Evolutionary conservation across 2,797 vertebrate species (phyloP), one percentile per base, ranked within the genome.

Genomic region (Phalloptychus januarius): DNA sequence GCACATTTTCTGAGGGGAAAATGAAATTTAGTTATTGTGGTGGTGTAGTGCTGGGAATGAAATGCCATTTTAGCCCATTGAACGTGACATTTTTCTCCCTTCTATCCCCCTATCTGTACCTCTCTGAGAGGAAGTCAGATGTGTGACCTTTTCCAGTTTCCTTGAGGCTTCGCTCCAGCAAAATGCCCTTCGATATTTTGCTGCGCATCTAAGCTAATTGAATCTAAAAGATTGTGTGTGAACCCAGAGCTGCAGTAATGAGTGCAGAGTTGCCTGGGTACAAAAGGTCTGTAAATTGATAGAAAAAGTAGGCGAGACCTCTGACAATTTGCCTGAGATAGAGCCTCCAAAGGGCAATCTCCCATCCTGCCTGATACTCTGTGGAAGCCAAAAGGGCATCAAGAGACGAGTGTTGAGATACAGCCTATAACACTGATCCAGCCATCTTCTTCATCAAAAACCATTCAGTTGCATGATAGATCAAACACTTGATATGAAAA

Each of bases 121-220:
- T 91, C 87, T 89, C 78, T 44, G 82, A 85, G 82, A 91, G 87
- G 84, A 90, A 90, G 90, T 93, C 88, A 77, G 88, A 91, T 79
- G 79, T 79, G 16, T 95, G 94, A 96, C 95, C 95, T 95, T 96
- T 94, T 92, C 87, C 38, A 79, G 79, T 89, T 92, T 90, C 85
- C 90, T 94, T 77, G 72, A 92, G 91, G 94, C 93, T 90, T 91
- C 79, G 76, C 88, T 88, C 40, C 42, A 88, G 84, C 90, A 93
- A 94, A 95, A 94, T 90, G 90, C 92, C 91, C 90, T 93, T 94
- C 91, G 76, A 94, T 94, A 93, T 93, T 93, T 94, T 88, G 86
- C 89, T 72, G 90, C 25, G 76, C 88, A 87, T 91, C 87, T 65
- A 77, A 93, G 88, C 93, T 95, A 95, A 96, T 95, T 95, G 93